A percentile compares a stretch with the other conserved stretches of the same genome.
Conservation (phyloP, 2,113 vertebrate species). For the Progne subis region DNA sequence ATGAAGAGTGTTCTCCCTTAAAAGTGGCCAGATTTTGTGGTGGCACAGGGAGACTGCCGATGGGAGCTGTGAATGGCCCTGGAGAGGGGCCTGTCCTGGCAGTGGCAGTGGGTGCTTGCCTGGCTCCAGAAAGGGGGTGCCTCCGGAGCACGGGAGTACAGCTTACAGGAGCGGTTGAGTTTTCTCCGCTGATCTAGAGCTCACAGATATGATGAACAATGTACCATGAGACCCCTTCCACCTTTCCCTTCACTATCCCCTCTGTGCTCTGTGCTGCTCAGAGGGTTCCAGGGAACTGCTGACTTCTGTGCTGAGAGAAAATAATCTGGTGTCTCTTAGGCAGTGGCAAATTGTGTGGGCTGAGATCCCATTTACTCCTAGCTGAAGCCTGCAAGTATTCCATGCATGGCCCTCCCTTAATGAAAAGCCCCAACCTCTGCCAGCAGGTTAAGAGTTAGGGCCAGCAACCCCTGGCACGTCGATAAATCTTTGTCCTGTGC, state of each 20-base stretch:
- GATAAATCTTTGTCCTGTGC: background rate
- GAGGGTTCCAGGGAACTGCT: background rate
- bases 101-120: background rate
- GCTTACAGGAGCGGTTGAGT: accelerated
- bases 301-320: background rate
- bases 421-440: background rate
- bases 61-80: background rate
- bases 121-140: background rate
- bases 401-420: background rate
- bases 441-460: background rate
- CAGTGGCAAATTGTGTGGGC: background rate
- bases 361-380: background rate
- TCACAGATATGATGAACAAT: accelerated
- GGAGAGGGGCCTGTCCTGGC: background rate
- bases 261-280: background rate
- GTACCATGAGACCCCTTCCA: background rate
- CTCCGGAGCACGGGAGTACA: accelerated
- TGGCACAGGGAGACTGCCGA: accelerated
- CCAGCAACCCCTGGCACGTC: background rate
- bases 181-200: background rate
- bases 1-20: background rate
- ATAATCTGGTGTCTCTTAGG: background rate
- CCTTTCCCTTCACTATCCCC: background rate
- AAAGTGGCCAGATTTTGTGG: background rate
- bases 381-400: background rate